Conservation (phyloP, 2,888 invertebrate species). For the Melanophora roralis region DNA sequence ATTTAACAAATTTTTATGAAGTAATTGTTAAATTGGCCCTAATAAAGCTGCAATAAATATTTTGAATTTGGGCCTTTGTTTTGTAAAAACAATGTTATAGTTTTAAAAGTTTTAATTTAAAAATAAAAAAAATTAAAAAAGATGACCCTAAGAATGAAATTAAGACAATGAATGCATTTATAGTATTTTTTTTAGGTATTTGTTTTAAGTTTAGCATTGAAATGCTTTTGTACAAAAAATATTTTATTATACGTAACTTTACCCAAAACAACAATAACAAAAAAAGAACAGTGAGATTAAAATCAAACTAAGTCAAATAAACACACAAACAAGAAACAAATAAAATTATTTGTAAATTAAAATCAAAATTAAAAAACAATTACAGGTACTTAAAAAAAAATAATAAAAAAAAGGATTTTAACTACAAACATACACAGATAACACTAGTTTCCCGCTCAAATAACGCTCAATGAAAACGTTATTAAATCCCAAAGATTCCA, state of each 20-base stretch:
- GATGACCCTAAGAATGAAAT: background rate
- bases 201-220: slow-evolving; percentile 4
- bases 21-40: too few species aligned
- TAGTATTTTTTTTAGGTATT: background rate
- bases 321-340: background rate
- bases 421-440: slow-evolving; percentile 13
- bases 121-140: background rate
- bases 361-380: slow-evolving; percentile 20
- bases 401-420: slow-evolving; percentile 1
- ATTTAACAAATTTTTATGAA: too few species aligned
- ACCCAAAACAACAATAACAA: slow-evolving; percentile 23
- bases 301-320: slow-evolving; percentile 44
- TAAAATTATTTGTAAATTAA: slow-evolving; percentile 45
- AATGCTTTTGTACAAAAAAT: background rate
- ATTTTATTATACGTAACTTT: slow-evolving; percentile 57
- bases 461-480: too few species aligned
- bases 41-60: too few species aligned
- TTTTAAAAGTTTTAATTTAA: background rate
- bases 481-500: slow-evolving; percentile 5
- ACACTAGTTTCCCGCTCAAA: background rate
- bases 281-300: slow-evolving; percentile 10
- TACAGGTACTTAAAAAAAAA: slow-evolving; percentile 46
- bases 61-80: background rate
- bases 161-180: slow-evolving; percentile 32
- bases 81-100: background rate